A percentile compares a stretch with the other conserved stretches of the same genome.
Evolutionary conservation across 2,888 invertebrate genomes (phyloP).

Genomic region (Disparrhopalites patrizii): DNA sequence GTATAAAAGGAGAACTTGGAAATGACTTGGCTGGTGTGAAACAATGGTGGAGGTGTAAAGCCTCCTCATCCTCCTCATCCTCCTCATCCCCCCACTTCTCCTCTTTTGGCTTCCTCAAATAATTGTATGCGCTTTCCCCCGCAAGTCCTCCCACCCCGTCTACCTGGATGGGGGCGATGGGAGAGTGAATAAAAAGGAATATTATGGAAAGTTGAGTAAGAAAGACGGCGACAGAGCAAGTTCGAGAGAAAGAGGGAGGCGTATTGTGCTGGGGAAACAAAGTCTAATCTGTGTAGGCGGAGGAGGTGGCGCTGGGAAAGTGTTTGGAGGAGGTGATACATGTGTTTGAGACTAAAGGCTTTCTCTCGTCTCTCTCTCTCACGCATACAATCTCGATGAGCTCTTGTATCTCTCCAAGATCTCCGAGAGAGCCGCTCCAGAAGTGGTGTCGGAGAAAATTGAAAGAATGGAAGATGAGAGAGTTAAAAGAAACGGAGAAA

Average conservation of each 20-base stretch:
- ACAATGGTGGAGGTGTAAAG: too few species aligned
- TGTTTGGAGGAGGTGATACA: neutral
- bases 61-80: too few species aligned
- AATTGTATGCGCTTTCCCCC: neutral
- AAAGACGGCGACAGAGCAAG: too few species aligned
- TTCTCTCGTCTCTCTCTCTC: too few species aligned
- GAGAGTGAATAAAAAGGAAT: too few species aligned
- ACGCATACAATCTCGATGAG: too few species aligned
- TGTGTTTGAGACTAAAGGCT: neutral
- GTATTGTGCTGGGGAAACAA: neutral
- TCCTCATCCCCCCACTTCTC: constrained; percentile 12
- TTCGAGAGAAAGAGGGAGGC: neutral
- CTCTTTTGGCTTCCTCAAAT: constrained; percentile 4
- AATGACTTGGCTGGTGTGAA: too few species aligned
- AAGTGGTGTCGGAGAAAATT: constrained; percentile 8
- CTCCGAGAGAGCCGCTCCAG: too few species aligned
- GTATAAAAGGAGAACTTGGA: too few species aligned
- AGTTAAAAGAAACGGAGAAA: constrained; percentile 10
- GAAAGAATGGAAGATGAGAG: constrained; percentile 20
- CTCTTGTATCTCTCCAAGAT: too few species aligned
- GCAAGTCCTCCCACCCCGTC: neutral
- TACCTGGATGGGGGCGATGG: neutral
- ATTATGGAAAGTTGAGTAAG: too few species aligned
- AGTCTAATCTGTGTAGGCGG: neutral
- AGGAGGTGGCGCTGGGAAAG: neutral